These are phyloP conservation scores for Zootoca vivipara DNA, from an alignment of 2,113 vertebrate genomes.

Conservation along the genomic window DNA sequence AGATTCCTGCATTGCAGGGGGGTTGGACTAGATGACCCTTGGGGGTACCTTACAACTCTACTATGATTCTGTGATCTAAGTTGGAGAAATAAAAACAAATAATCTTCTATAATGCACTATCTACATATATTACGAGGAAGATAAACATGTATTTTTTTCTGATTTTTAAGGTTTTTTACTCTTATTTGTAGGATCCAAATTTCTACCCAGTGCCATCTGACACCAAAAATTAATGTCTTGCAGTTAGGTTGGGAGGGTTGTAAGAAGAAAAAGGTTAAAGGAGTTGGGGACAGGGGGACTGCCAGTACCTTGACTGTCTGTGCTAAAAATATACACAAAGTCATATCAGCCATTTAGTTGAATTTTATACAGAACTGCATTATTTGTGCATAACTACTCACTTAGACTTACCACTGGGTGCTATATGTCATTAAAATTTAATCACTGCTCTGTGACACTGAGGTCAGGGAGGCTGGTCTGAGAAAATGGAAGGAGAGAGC, in stretches of 20 bases:
- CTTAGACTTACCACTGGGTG: conserved; percentile 51
- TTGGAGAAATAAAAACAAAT: conserved; percentile 66
- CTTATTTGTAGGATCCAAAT: conserved; percentile 36
- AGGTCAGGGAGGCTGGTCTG: not conserved
- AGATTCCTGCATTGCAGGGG: too few relatives aligned
- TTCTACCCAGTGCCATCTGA: conserved; percentile 63
- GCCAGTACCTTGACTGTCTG: conserved; percentile 25
- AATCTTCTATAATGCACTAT: conserved; percentile 60
- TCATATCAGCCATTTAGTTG: conserved; percentile 31
- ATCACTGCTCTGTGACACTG: conserved; percentile 43
- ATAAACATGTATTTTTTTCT: conserved; percentile 61
- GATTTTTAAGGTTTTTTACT: conserved; percentile 37
- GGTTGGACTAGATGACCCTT: too few relatives aligned
- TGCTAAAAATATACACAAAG: not conserved
- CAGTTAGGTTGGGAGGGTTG: conserved; percentile 30
- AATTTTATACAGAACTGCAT: conserved; percentile 41
- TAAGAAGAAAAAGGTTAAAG: conserved; percentile 8
- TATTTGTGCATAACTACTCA: conserved; percentile 54
- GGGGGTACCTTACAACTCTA: too few relatives aligned
- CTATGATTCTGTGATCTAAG: conserved; percentile 63
- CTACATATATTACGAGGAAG: conserved; percentile 58
- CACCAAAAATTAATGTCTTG: conserved; percentile 46
- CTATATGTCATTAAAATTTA: conserved; percentile 44
- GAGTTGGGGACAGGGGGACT: not conserved
- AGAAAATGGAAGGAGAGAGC: conserved; percentile 13